Evolutionary conservation across 2,797 vertebrate genomes (phyloP).

Genomic region (Furcifer pardalis): DNA sequence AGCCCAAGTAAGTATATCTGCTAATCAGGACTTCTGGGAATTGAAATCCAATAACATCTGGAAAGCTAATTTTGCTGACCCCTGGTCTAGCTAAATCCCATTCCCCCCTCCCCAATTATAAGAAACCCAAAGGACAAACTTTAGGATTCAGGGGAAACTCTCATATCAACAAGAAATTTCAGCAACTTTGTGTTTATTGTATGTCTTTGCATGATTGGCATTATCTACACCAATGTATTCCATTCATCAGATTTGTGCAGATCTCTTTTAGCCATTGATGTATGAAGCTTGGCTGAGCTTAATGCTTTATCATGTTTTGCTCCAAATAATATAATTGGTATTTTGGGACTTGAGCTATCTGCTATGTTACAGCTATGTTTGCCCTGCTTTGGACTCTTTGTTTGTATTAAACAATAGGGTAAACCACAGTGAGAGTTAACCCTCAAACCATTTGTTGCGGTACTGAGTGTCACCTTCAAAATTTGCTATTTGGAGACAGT

Average conservation of each 20-base stretch:
- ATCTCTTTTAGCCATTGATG: not conserved
- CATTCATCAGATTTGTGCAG: not conserved
- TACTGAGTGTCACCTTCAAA: too few species aligned
- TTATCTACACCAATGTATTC: too few species aligned
- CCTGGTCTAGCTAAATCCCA: not conserved
- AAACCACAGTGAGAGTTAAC: too few species aligned
- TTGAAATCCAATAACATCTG: too few species aligned
- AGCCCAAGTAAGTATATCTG: too few species aligned
- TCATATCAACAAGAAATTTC: not conserved
- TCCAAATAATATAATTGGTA: not conserved
- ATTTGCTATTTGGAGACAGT: too few species aligned
- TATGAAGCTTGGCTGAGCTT: not conserved
- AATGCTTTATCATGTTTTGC: not conserved
- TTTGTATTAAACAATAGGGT: too few species aligned
- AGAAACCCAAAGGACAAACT: not conserved
- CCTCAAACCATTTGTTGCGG: too few species aligned
- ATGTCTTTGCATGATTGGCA: not conserved
- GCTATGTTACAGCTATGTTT: not conserved
- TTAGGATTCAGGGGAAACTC: not conserved
- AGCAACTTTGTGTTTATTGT: not conserved
- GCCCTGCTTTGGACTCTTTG: not conserved
- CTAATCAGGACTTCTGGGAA: too few species aligned
- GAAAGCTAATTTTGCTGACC: too few species aligned
- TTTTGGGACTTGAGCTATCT: not conserved
- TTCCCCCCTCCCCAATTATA: not conserved